Percentiles rank a stretch among this genome's conserved stretches.
These are phyloP conservation scores for Macrophya annulata DNA, from an alignment of 2,888 invertebrate species.

Conservation along the genomic window DNA sequence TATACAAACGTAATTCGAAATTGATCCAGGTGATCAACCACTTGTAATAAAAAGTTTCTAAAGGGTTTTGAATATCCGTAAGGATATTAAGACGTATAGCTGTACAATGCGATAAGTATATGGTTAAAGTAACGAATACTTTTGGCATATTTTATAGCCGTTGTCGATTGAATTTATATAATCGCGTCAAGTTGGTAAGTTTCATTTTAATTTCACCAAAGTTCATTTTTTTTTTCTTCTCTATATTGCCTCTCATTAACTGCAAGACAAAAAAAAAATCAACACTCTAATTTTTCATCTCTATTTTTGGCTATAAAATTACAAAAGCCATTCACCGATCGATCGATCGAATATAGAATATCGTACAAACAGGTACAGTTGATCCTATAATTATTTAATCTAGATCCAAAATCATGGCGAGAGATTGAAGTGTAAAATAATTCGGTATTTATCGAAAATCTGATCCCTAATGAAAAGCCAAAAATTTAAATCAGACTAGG, in stretches of 20 bases:
- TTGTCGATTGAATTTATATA: background rate
- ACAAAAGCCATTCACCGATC: background rate
- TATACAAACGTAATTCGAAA: background rate
- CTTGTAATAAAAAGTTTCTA: background rate
- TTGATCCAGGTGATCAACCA: background rate
- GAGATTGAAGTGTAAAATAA: background rate
- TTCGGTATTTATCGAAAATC: background rate
- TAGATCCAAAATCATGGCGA: background rate
- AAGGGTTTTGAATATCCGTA: background rate
- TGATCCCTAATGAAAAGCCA: background rate
- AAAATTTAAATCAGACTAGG: background rate
- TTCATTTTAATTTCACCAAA: background rate
- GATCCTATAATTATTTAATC: background rate
- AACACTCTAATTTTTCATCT: background rate
- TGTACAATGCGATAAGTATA: background rate
- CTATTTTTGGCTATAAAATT: background rate
- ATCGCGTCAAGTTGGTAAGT: background rate
- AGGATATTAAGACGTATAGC: background rate
- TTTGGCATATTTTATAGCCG: slow-evolving; percentile 5
- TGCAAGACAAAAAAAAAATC: background rate
- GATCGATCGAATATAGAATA: background rate
- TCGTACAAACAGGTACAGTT: background rate
- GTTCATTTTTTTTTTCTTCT: background rate
- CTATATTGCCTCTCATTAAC: background rate
- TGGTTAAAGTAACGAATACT: background rate